Conservation (phyloP, 1,140 invertebrate genomes). For the Caerostris darwini region DNA sequence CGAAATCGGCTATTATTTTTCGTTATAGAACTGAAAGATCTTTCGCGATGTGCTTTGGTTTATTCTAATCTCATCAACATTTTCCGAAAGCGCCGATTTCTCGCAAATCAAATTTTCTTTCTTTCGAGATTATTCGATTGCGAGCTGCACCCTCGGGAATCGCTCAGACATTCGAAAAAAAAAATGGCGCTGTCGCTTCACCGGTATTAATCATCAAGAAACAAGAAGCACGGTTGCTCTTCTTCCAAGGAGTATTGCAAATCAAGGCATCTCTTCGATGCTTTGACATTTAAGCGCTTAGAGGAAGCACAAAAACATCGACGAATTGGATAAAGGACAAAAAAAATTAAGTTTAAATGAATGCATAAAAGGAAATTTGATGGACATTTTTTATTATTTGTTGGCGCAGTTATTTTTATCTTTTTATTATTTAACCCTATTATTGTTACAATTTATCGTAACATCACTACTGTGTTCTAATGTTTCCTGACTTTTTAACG, state of each 20-base stretch:
- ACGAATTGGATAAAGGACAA: neutral
- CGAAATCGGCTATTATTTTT: neutral
- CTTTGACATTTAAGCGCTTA: neutral
- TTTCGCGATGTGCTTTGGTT: neutral
- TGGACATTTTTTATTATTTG: too few species aligned
- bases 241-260: neutral
- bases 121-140: neutral
- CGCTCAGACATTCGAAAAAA: neutral
- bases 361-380: too few species aligned
- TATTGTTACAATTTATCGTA: too few species aligned
- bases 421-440: too few species aligned
- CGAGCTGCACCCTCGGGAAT: neutral
- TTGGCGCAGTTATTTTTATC: too few species aligned
- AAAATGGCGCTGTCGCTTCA: neutral
- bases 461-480: too few species aligned
- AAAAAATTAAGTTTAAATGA: too few species aligned
- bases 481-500: too few species aligned
- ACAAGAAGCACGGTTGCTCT: neutral
- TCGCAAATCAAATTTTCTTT: neutral
- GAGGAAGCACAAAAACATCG: neutral
- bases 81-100: neutral
- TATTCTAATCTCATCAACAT: neutral
- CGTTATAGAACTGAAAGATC: neutral
- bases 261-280: too few species aligned
- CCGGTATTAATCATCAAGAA: neutral